Evolutionary conservation across 2,888 invertebrate genomes (phyloP), one percentile per base, ranked within the genome.

Genomic region (Dyspetes luteomarginatus): DNA sequence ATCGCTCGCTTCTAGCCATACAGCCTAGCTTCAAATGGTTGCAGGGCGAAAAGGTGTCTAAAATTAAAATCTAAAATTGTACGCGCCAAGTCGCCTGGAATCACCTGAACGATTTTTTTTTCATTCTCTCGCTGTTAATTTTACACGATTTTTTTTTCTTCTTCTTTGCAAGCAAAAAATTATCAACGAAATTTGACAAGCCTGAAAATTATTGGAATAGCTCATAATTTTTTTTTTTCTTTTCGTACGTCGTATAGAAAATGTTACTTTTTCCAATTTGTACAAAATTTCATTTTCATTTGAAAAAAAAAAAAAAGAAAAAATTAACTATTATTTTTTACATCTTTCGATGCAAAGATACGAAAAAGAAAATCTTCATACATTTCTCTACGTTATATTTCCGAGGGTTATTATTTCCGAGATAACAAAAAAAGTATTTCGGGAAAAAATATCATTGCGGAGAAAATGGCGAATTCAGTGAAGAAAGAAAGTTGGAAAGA

Each of bases 41-140:
- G 78, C 78, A 64, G n/a, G n/a, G 41, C 68, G 48, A 74, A 68
- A 56, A 65, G 64, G 69, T 58, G 56, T 69, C 78, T 74, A 74
- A 79, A 74, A 69, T 79, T 79, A 74, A 69, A 50, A 36, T 74
- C 74, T 69, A 68, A 74, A 79, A 74, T 48, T 43, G 78, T 56
- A 36, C 43, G 17, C 55, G 5, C 45, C 28, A 17, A 7, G 50
- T 28, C 45, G 64, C 9, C 68, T 79, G 64, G 78, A 79, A 64
- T 64, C 68, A 64, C 68, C 45, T 30, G 41, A n/a, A 67, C n/a
- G n/a, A 48, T 4, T 48, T 48, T 19, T 19, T 19, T 48, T 48
- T 19, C 5, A n/a, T 3, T 4, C 0, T 60, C 41, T 43, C 41
- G n/a, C 41, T 17, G 17, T 22, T 26, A 17, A n/a, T n/a, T 3